Conservation (phyloP, 2,113 vertebrate species). For the Eleginops maclovinus region DNA sequence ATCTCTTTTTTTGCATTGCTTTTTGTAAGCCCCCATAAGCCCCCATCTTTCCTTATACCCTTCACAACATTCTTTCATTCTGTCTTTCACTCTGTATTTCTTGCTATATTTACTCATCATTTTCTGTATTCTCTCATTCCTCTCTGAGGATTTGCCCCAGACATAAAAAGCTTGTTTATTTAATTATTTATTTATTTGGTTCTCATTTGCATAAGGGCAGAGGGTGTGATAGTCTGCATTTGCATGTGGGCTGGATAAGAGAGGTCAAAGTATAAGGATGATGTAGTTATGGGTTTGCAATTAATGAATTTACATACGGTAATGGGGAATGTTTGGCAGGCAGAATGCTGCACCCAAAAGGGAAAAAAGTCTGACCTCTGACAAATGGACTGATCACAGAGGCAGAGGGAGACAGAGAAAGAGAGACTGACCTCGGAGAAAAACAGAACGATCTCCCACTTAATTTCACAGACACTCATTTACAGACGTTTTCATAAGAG, state of each 20-base stretch:
- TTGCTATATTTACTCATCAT: conserved; percentile 1
- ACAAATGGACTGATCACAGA: conserved; percentile 74
- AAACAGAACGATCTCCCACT: conserved; percentile 69
- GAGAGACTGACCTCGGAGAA: conserved; percentile 65
- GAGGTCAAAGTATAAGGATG: conserved; percentile 69
- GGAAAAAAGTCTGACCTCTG: conserved; percentile 72
- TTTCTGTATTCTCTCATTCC: not conserved
- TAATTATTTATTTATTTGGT: conserved; percentile 63
- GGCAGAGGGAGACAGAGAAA: conserved; percentile 24
- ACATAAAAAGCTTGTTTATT: conserved; percentile 46
- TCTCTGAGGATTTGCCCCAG: conserved; percentile 60
- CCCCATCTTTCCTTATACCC: conserved; percentile 23
- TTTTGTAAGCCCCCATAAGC: conserved; percentile 63
- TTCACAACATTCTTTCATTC: conserved; percentile 13
- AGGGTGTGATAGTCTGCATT: conserved; percentile 14
- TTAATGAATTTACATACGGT: conserved; percentile 82
- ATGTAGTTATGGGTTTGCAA: conserved; percentile 74
- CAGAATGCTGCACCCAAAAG: conserved; percentile 64
- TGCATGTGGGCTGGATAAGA: conserved; percentile 26
- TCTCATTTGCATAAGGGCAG: conserved; percentile 49
- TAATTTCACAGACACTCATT: conserved; percentile 81
- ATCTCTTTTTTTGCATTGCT: conserved; percentile 51
- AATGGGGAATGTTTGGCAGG: conserved; percentile 74
- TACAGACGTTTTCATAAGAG: conserved; percentile 78
- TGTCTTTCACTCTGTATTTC: conserved; percentile 13